Evolutionary conservation across 2,888 invertebrate genomes (phyloP).

Genomic region (Limnephilus marmoratus): DNA sequence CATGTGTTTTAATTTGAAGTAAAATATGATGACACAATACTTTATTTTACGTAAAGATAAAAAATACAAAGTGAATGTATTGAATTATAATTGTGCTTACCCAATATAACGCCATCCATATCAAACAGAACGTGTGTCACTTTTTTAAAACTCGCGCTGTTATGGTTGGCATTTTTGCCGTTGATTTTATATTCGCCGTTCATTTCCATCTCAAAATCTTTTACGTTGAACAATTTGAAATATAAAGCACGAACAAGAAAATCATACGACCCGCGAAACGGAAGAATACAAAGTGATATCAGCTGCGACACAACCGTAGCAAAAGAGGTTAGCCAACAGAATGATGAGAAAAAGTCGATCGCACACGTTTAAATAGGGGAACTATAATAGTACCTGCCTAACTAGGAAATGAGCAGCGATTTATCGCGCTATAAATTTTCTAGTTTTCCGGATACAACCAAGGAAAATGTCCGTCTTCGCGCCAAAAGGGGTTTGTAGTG

Average conservation of each 20-base stretch:
- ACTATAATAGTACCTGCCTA: neutral
- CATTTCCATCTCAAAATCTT: slow-evolving; percentile 27
- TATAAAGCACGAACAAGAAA: slow-evolving; percentile 12
- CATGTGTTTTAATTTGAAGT: neutral
- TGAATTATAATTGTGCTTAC: slow-evolving; percentile 67
- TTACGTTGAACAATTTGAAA: neutral
- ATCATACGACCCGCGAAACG: slow-evolving; percentile 47
- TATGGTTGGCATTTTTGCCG: slow-evolving; percentile 7
- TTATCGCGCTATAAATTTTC: neutral
- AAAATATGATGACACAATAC: neutral
- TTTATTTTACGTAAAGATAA: too few relatives aligned
- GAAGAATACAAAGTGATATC: slow-evolving; percentile 26
- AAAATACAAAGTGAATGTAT: neutral
- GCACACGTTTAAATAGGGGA: slow-evolving; percentile 14
- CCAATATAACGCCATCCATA: slow-evolving; percentile 72
- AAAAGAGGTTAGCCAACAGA: slow-evolving; percentile 41
- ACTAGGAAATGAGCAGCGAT: slow-evolving; percentile 21
- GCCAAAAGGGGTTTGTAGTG: neutral
- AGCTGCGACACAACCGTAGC: slow-evolving; percentile 39
- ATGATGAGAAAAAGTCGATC: neutral
- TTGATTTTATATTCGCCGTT: slow-evolving; percentile 17
- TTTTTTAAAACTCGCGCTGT: slow-evolving; percentile 68
- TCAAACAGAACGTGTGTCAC: slow-evolving; percentile 81
- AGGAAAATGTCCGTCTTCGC: neutral
- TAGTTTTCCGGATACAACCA: slow-evolving; percentile 18